Evolutionary conservation across 1,140 invertebrate species (phyloP), one percentile per base, ranked within the genome.

Genomic region (Ectropis grisescens): DNA sequence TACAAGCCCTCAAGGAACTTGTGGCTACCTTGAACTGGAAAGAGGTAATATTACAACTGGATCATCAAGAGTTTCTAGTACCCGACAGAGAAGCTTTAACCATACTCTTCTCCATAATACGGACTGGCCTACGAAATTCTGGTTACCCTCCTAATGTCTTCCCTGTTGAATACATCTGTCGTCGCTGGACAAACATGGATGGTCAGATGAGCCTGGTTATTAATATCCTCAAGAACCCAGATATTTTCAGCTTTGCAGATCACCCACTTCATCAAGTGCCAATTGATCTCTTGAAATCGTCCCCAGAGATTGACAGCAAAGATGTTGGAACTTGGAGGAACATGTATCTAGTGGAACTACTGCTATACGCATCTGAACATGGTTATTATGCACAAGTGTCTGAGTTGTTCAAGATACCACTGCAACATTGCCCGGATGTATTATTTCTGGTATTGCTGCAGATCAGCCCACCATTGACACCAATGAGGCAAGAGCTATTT

Each of bases 231-330:
- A 94, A 94, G 61, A 90, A 95, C 82, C 89, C 94, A 1, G 97
- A 98, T 75, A 88, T 98, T 16, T 97, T 98, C 72, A 96, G 93
- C 62, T 95, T 98, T 69, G 91, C 93, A 29, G 96, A 98, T 75
- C 92, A 94, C 81, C 89, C 91, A 0, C 95, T 91, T 70, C 91
- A 91, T 52, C 87, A 91, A 4, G 93, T 97, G 1, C 83, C 90
- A 1, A 90, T 95, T 36, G 95, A 98, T 51, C 88, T 94, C 38
- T 71, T 99, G 6, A 99, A 99, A 82, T 91, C 94, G 11, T 89
- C 92, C 9, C 96, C 96, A 0, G 96, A 98, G 84, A 85, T 86
- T 11, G 95, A 98, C 33, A 95, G 95, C 54, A 95, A 97, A 64
- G 95, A 97, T 69, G 89, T 97, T 16, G 87, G 89, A 22, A 93